phyloP scores from a whole-genome alignment of 2,888 invertebrate genomes.

The Cryptus armator region DNA sequence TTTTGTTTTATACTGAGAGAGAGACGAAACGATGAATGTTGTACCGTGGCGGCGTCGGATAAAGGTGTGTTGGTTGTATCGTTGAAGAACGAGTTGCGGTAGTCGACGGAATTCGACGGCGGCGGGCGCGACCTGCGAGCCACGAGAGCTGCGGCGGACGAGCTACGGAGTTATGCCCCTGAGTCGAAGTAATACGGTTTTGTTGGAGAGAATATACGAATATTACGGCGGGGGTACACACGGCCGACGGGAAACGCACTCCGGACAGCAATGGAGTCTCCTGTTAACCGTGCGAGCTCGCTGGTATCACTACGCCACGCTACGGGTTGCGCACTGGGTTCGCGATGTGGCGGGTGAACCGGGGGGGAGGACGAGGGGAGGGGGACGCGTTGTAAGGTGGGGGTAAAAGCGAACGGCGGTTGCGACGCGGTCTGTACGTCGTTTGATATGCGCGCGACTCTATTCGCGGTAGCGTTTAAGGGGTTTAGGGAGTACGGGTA shows the following conservation, averaged over 20 bases:
- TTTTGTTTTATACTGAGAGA: background rate
- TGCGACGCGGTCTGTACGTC: constrained; percentile 76
- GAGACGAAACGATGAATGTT: constrained; percentile 3
- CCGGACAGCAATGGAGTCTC: constrained; percentile 82
- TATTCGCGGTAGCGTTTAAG: constrained; percentile 41
- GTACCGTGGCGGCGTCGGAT: constrained; percentile 18
- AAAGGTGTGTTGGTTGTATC: constrained; percentile 20
- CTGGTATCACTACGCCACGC: constrained; percentile 81
- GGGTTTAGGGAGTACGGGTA: constrained; percentile 1
- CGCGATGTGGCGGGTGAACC: constrained; percentile 53
- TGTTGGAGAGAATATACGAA: constrained; percentile 5
- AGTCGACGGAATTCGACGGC: constrained; percentile 15
- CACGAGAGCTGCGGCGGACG: constrained; percentile 41
- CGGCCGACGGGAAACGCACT: constrained; percentile 84
- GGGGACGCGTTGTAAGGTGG: constrained; percentile 69
- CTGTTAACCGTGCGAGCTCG: constrained; percentile 75
- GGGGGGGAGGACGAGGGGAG: constrained; percentile 67
- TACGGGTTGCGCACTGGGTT: constrained; percentile 67
- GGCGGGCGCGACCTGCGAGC: constrained; percentile 52
- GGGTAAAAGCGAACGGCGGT: constrained; percentile 70
- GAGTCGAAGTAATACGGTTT: background rate
- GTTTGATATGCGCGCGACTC: constrained; percentile 43
- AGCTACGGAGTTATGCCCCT: constrained; percentile 20
- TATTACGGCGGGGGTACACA: constrained; percentile 69
- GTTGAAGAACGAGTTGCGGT: constrained; percentile 14